Percentiles rank a stretch among this genome's conserved stretches.
These are phyloP conservation scores for Sinotaia quadrata DNA, from an alignment of 2,888 invertebrate species.

Conservation along the genomic window DNA sequence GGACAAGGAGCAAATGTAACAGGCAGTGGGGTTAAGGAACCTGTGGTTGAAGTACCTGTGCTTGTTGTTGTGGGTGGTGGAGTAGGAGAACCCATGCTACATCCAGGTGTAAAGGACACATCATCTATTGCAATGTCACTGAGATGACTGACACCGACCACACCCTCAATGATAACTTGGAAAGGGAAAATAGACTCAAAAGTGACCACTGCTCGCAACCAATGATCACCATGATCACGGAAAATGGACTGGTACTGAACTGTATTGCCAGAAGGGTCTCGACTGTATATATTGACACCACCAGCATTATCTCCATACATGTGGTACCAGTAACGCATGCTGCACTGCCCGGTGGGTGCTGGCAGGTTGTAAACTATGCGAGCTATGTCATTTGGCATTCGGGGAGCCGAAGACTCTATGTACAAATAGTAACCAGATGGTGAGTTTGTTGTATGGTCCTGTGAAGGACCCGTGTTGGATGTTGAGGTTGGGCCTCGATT, in stretches of 20 bases:
- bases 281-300: constrained; percentile 50
- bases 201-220: constrained; percentile 57
- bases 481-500: constrained; percentile 48
- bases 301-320: constrained; percentile 64
- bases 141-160: constrained; percentile 54
- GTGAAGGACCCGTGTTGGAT: constrained; percentile 61
- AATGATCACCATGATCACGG: constrained; percentile 63
- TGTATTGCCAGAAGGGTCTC: constrained; percentile 34
- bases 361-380: constrained; percentile 68
- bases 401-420: constrained; percentile 44
- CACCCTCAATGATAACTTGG: constrained; percentile 63
- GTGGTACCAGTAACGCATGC: constrained; percentile 67
- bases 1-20: constrained; percentile 32
- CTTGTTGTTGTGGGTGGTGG: constrained; percentile 37
- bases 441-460: constrained; percentile 65
- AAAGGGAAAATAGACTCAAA: constrained; percentile 46
- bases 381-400: constrained; percentile 74
- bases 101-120: constrained; percentile 62
- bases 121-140: constrained; percentile 68
- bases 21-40: constrained; percentile 29
- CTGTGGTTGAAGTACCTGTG: constrained; percentile 35
- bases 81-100: constrained; percentile 45
- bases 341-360: constrained; percentile 53
- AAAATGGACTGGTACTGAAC: constrained; percentile 40
- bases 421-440: constrained; percentile 57